Percentiles rank a stretch among this genome's conserved stretches.
phyloP scores from a whole-genome alignment of 1,140 invertebrate genomes.

The Ceratina japonica region DNA sequence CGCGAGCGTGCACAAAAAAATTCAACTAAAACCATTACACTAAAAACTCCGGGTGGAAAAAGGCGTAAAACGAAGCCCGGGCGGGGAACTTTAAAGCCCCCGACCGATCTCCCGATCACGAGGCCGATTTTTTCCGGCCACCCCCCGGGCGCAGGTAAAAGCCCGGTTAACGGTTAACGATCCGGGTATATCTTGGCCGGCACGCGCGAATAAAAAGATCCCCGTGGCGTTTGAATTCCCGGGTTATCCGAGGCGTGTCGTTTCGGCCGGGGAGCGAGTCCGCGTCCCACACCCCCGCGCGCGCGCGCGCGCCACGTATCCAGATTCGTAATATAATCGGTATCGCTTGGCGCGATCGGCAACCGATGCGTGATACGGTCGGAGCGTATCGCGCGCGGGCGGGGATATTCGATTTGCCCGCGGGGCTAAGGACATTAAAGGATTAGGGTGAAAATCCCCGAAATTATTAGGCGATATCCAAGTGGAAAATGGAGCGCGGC shows the following conservation, averaged over 20 bases:
- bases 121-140: neutral
- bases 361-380: constrained; percentile 58
- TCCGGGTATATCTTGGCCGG: constrained; percentile 7
- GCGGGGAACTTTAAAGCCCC: neutral
- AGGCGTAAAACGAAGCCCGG: neutral
- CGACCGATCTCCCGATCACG: constrained; percentile 15
- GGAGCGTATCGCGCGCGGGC: constrained; percentile 23
- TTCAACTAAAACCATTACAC: neutral
- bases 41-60: neutral
- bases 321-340: constrained; percentile 55
- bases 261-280: neutral
- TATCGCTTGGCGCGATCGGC: constrained; percentile 43
- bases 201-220: constrained; percentile 11
- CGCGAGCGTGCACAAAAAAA: neutral
- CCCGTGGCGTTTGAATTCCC: constrained; percentile 25
- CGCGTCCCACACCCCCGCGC: neutral
- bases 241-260: neutral
- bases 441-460: constrained; percentile 68
- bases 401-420: constrained; percentile 64
- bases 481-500: constrained; percentile 63
- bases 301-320: constrained; percentile 14
- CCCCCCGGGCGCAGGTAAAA: neutral
- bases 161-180: constrained; percentile 48
- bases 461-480: constrained; percentile 69
- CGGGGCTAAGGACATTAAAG: constrained; percentile 66